A percentile compares a stretch with the other conserved stretches of the same genome.
Conservation (phyloP, 2,888 invertebrate genomes). For the Meta bourneti region DNA sequence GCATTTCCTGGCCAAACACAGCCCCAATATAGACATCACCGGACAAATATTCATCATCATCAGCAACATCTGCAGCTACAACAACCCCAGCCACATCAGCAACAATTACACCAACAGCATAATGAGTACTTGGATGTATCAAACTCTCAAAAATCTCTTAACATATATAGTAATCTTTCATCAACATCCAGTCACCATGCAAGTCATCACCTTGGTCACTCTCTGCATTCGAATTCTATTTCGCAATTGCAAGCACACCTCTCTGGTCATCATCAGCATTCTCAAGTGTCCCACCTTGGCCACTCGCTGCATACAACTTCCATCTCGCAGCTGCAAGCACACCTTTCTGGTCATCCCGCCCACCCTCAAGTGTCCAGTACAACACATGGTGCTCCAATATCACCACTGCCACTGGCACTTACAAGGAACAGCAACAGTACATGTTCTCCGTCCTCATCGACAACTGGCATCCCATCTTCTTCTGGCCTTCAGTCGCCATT, state of each 20-base stretch:
- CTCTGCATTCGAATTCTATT: slow-evolving; percentile 64
- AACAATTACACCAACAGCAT: slow-evolving; percentile 59
- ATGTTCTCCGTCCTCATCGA: slow-evolving; percentile 66
- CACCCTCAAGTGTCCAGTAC: slow-evolving; percentile 70
- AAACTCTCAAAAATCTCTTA: slow-evolving; percentile 66
- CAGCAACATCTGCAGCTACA: slow-evolving; percentile 55
- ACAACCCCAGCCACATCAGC: slow-evolving; percentile 57
- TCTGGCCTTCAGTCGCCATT: slow-evolving; percentile 68
- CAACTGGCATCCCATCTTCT: slow-evolving; percentile 47
- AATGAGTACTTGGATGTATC: slow-evolving; percentile 63
- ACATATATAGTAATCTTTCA: slow-evolving; percentile 68
- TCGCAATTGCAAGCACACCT: slow-evolving; percentile 72
- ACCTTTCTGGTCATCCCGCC: slow-evolving; percentile 75
- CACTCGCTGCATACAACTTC: slow-evolving; percentile 65
- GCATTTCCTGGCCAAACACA: slow-evolving; percentile 74
- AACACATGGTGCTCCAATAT: slow-evolving; percentile 52
- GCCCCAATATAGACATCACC: slow-evolving; percentile 71
- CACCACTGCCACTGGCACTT: slow-evolving; percentile 62
- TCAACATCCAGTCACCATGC: slow-evolving; percentile 59
- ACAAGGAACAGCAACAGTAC: slow-evolving; percentile 66
- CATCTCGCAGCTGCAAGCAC: slow-evolving; percentile 75
- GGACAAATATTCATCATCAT: slow-evolving; percentile 61
- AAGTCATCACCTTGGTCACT: slow-evolving; percentile 63
- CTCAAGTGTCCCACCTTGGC: slow-evolving; percentile 54
- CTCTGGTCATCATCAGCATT: slow-evolving; percentile 69